phyloP scores from a whole-genome alignment of 2,113 vertebrate species.

The Cebus imitator region DNA sequence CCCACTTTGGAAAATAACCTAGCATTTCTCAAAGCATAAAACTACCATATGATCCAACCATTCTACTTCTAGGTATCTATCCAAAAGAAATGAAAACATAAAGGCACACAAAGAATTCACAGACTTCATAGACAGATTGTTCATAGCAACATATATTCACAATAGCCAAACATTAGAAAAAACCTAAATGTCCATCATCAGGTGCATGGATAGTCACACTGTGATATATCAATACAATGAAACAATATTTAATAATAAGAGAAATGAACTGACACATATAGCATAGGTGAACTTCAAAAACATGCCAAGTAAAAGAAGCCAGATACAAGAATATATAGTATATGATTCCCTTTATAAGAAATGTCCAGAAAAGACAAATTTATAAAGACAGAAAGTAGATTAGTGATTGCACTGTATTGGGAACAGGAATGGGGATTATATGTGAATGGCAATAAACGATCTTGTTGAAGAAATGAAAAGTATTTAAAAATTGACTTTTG shows the following conservation, averaged over 20 bases:
- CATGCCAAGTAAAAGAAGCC: not conserved
- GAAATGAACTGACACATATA: not conserved
- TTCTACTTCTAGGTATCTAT: not conserved
- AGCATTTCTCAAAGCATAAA: slow-evolving; percentile 26
- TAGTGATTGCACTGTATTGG: not conserved
- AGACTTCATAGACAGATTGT: not conserved
- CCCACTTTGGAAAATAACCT: not conserved
- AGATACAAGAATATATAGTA: not conserved
- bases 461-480: not conserved
- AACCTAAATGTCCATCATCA: not conserved
- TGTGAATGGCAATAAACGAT: not conserved
- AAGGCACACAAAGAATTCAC: not conserved
- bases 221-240: not conserved
- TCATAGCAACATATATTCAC: not conserved
- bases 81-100: not conserved
- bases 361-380: not conserved
- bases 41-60: not conserved
- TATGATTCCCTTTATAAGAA: not conserved
- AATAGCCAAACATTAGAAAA: not conserved
- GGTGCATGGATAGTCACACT: not conserved
- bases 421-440: not conserved
- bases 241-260: not conserved
- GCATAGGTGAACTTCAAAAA: not conserved
- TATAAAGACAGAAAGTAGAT: not conserved
- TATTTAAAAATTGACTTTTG: not conserved